These are phyloP conservation scores for Acanthopagrus latus DNA, from an alignment of 2,797 vertebrate genomes.

Conservation along the genomic window DNA sequence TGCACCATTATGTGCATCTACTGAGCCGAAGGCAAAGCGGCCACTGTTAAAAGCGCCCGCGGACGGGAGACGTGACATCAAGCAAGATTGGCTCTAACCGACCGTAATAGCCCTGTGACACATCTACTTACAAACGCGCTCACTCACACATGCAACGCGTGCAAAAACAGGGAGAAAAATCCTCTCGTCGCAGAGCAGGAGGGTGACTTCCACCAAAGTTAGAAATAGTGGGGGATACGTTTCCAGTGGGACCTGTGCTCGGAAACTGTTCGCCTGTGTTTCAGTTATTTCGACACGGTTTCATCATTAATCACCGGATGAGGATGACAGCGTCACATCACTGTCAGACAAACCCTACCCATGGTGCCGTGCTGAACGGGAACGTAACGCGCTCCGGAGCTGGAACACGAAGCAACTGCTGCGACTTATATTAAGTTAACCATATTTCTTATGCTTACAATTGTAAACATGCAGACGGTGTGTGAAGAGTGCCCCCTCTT, in stretches of 20 bases:
- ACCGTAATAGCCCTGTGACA: slow-evolving; percentile 68
- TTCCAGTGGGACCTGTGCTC: slow-evolving; percentile 27
- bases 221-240: slow-evolving; percentile 41
- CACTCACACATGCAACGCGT: slow-evolving; percentile 40
- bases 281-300: slow-evolving; percentile 45
- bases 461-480: slow-evolving; percentile 42
- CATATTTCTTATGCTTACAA: slow-evolving; percentile 37
- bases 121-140: slow-evolving; percentile 51
- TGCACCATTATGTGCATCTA: slow-evolving; percentile 45
- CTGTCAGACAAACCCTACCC: slow-evolving; percentile 5
- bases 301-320: slow-evolving; percentile 58
- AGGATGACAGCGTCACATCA: slow-evolving; percentile 32
- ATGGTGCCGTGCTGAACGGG: slow-evolving; percentile 9
- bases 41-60: slow-evolving; percentile 47
- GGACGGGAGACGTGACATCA: slow-evolving; percentile 67
- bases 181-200: slow-evolving; percentile 42
- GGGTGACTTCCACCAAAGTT: slow-evolving; percentile 48
- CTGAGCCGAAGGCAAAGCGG: slow-evolving; percentile 50
- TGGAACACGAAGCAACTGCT: slow-evolving; percentile 38
- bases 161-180: slow-evolving; percentile 48
- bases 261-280: slow-evolving; percentile 34
- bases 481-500: neutral
- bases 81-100: slow-evolving; percentile 67
- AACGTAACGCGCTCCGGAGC: neutral
- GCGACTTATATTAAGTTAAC: slow-evolving; percentile 68